Evolutionary conservation across 2,797 vertebrate genomes (phyloP).

Genomic region (Myotis pilosus): DNA sequence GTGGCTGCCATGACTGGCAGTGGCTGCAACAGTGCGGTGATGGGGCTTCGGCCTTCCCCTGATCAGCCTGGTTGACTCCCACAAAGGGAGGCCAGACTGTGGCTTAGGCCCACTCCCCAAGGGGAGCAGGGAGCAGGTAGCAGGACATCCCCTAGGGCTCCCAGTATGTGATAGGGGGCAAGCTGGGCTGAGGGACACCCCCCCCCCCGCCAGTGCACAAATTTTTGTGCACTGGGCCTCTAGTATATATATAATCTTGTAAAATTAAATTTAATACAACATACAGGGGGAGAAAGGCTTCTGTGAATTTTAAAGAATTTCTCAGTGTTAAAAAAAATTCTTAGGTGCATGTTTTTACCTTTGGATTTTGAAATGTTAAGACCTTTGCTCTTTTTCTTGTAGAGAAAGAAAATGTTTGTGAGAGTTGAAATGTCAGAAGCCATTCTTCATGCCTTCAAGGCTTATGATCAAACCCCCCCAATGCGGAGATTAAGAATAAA

Average conservation of each 20-base stretch:
- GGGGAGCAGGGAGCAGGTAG: no score
- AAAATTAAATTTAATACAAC: background rate
- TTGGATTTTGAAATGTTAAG: conserved; percentile 60
- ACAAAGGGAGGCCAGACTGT: no score
- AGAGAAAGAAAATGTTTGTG: conserved; percentile 54
- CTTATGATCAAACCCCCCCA: background rate
- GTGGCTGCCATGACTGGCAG: no score
- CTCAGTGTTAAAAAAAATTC: background rate
- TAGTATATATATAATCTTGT: background rate
- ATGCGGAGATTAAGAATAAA: conserved; percentile 8
- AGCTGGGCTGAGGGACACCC: no score
- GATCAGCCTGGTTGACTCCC: no score
- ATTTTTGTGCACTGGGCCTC: no score
- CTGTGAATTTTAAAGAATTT: conserved; percentile 10
- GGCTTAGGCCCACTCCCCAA: no score
- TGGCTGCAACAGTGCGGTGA: no score
- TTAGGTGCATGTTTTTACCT: conserved; percentile 37
- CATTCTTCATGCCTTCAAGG: background rate
- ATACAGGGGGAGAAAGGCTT: background rate
- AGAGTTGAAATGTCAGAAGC: conserved; percentile 48
- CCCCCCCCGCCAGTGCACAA: no score
- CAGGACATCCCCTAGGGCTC: no score
- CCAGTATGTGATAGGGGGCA: no score
- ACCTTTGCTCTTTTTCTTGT: conserved; percentile 45
- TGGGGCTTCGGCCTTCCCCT: no score